phyloP scores from a whole-genome alignment of 2,113 vertebrate species.

The Podarcis cretensis region DNA sequence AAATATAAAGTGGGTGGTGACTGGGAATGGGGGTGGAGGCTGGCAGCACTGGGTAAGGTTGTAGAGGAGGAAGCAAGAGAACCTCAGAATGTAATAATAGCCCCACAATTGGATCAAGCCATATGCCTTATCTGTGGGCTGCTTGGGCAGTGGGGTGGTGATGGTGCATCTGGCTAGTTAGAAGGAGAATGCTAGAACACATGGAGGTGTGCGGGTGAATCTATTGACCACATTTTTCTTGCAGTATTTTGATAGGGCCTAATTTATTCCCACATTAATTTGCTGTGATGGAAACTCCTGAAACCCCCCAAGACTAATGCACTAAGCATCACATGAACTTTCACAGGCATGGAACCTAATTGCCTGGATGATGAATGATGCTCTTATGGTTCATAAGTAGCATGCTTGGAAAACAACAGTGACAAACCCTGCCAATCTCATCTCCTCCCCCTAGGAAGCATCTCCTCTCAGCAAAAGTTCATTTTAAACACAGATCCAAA shows the following conservation, averaged over 20 bases:
- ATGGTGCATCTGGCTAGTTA: background rate
- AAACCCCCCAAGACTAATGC: background rate
- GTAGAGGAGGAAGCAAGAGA: no score
- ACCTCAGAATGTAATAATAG: no score
- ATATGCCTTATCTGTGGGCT: no score
- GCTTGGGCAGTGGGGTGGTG: no score
- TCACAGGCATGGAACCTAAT: background rate
- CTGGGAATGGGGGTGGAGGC: background rate
- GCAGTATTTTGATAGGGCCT: background rate
- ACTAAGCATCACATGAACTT: background rate
- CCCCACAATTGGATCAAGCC: no score
- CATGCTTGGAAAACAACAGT: background rate
- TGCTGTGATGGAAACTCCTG: background rate
- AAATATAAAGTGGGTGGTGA: background rate
- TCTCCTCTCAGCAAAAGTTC: constrained; percentile 27
- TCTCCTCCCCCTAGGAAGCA: background rate
- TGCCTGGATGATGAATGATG: background rate
- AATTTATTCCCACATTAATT: background rate
- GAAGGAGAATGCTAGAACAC: background rate
- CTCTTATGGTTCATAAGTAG: background rate
- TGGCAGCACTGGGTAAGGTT: rapidly evolving
- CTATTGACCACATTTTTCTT: background rate
- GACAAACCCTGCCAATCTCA: background rate
- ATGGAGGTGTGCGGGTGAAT: background rate
- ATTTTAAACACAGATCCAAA: constrained; percentile 15